Conservation (phyloP, 1,140 invertebrate species). For the Radopholus similis region DNA sequence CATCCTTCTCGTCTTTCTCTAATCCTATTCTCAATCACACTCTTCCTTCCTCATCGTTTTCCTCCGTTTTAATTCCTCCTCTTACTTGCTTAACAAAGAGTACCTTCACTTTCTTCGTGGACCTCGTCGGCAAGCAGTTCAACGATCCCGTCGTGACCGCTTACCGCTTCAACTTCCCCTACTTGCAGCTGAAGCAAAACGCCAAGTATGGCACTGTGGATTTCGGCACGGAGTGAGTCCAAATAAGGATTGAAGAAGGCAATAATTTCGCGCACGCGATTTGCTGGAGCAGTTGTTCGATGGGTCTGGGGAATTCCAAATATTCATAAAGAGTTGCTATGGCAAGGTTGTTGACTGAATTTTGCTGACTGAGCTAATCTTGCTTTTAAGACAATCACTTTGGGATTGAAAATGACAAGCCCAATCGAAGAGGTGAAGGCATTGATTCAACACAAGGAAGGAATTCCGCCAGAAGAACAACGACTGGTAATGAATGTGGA, state of each 20-base stretch:
- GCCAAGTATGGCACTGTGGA: slow-evolving; percentile 72
- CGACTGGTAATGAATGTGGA: too few relatives aligned
- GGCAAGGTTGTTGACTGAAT: slow-evolving; percentile 71
- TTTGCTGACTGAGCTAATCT: slow-evolving; percentile 88
- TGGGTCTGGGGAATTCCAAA: slow-evolving; percentile 71
- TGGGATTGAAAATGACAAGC: too few relatives aligned
- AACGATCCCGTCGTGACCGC: slow-evolving; percentile 83
- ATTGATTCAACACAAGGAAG: slow-evolving; percentile 73
- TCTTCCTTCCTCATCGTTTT: too few relatives aligned
- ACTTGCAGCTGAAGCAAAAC: slow-evolving; percentile 76
- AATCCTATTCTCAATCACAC: not conserved
- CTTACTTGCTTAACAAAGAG: slow-evolving; percentile 75
- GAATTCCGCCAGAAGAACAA: slow-evolving; percentile 53
- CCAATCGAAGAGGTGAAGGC: slow-evolving; percentile 84
- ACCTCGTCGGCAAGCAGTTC: slow-evolving; percentile 83
- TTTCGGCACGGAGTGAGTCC: slow-evolving; percentile 72
- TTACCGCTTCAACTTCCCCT: slow-evolving; percentile 81
- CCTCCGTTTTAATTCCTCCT: not conserved
- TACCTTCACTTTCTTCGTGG: slow-evolving; percentile 79
- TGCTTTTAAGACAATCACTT: too few relatives aligned
- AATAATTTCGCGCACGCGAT: slow-evolving; percentile 67
- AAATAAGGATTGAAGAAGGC: not conserved
- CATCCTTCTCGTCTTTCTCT: slow-evolving; percentile 8
- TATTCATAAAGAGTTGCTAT: slow-evolving; percentile 87
- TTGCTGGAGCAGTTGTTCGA: slow-evolving; percentile 78